A percentile compares a stretch with the other conserved stretches of the same genome.
Evolutionary conservation across 2,888 invertebrate species (phyloP).

Genomic region (Malthinus flaveolus): DNA sequence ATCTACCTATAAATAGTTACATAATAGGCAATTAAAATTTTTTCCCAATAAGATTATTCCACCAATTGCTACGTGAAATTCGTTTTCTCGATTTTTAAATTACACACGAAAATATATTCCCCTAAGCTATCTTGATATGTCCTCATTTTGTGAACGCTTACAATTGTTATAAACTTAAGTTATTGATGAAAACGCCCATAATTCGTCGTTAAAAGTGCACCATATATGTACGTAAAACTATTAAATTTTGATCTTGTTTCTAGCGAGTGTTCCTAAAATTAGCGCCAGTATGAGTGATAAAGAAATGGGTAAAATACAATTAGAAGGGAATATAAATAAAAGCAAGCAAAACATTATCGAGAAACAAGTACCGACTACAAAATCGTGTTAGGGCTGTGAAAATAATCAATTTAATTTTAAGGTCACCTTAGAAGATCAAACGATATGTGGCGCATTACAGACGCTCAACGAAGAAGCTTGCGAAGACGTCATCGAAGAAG

Average conservation of each 20-base stretch:
- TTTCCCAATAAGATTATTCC: no score
- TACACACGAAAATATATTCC: no score
- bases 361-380: constrained; percentile 69
- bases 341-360: constrained; percentile 71
- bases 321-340: constrained; percentile 47
- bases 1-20: no score
- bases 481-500: constrained; percentile 83
- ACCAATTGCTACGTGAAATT: no score
- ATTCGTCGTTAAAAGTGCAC: not conserved
- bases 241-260: constrained; percentile 9
- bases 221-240: constrained; percentile 50
- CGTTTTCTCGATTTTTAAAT: no score
- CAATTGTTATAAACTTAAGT: no score
- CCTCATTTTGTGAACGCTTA: no score
- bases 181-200: no score
- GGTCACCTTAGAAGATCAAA: constrained; percentile 93
- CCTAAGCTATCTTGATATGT: no score
- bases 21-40: no score
- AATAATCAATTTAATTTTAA: constrained; percentile 48
- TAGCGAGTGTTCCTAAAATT: constrained; percentile 39
- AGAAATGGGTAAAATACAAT: constrained; percentile 48
- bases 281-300: constrained; percentile 46
- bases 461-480: constrained; percentile 91
- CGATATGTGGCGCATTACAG: constrained; percentile 92
- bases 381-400: not conserved